Base-by-base conservation (phyloP, 1,140 invertebrate genomes). In the Papilio dardanus region DNA sequence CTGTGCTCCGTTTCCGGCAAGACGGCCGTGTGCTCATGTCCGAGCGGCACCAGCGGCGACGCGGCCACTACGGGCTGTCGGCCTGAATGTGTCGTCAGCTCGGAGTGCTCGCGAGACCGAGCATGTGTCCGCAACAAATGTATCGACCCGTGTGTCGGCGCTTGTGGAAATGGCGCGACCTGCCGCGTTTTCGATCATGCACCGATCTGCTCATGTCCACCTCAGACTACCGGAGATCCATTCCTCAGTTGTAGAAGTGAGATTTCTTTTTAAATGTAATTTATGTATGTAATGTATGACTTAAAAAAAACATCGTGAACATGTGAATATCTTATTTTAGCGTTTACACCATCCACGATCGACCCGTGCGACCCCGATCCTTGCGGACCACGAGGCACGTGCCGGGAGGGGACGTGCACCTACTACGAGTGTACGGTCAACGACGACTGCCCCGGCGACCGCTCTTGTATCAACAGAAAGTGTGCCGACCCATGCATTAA, bases 401-500 rank as follows among this genome's bases (percentile, higher is more conserved):
- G 97, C 84, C 94, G 95, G 54, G 95, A 97, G 0, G 96, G 97
- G 2, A 93, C 95, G 40, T 98, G 97, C 85, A 94, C 94, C 6
- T 98, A 98, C 92, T 96, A 97, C 0, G 97, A 98, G 90, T 98
- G 97, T 92, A 93, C 97, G 10, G 96, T 97, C 35, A 97, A 97
- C 84, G 95, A 96, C 62, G 97, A 98, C 78, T 98, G 97, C 93
- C 94, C 97, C 0, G 94, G 96, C 65, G 96, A 97, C 81, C 95
- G 96, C 74, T 95, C 97, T 0, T 98, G 97, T 87, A 96, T 97
- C 78, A 95, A 95, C 35, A 96, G 97, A 80, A 97, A 97, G 90
- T 98, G 97, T 84, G 92, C 95, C 76, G 96, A 98, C 92, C 97
- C 97, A 35, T 98, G 97, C 80, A 93, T 96, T 54, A 96, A 96